Conservation (phyloP, 2,888 invertebrate genomes). For the Drosophila setosimentum region DNA sequence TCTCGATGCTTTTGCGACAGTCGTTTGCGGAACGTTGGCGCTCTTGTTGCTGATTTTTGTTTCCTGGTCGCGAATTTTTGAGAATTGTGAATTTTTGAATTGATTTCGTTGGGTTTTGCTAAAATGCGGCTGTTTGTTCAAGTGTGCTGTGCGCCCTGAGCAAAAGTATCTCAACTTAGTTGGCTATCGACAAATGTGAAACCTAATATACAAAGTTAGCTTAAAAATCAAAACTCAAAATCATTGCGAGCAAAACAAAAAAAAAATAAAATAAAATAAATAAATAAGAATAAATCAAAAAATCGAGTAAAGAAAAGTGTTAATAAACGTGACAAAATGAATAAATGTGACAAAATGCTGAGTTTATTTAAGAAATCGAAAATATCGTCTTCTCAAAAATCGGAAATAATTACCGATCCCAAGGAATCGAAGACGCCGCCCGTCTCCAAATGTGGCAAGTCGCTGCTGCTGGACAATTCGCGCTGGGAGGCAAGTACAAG, state of each 20-base stretch:
- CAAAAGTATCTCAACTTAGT: constrained; percentile 39
- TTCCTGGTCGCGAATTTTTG: constrained; percentile 7
- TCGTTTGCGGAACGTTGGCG: constrained; percentile 62
- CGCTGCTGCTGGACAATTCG: constrained; percentile 82
- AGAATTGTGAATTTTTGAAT: constrained; percentile 3
- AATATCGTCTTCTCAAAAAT: constrained; percentile 69
- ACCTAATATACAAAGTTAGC: background rate
- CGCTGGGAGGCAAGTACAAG: constrained; percentile 85
- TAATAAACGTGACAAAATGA: constrained; percentile 6
- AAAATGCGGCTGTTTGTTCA: constrained; percentile 36
- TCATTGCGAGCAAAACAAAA: background rate
- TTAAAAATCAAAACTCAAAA: constrained; percentile 3
- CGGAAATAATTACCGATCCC: constrained; percentile 82
- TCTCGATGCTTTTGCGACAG: constrained; percentile 63
- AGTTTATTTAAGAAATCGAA: constrained; percentile 80
- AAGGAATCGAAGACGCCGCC: constrained; percentile 74
- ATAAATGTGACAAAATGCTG: constrained; percentile 64
- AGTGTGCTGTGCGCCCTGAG: constrained; percentile 42
- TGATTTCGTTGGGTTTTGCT: constrained; percentile 5
- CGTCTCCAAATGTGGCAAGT: constrained; percentile 82
- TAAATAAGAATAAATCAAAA: constrained; percentile 7
- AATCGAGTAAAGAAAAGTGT: background rate
- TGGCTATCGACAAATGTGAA: constrained; percentile 9
- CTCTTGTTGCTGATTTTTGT: constrained; percentile 57
- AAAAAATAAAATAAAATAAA: constrained; percentile 7